Conservation (phyloP, 1,140 invertebrate genomes). For the Mylabris phalerata region DNA sequence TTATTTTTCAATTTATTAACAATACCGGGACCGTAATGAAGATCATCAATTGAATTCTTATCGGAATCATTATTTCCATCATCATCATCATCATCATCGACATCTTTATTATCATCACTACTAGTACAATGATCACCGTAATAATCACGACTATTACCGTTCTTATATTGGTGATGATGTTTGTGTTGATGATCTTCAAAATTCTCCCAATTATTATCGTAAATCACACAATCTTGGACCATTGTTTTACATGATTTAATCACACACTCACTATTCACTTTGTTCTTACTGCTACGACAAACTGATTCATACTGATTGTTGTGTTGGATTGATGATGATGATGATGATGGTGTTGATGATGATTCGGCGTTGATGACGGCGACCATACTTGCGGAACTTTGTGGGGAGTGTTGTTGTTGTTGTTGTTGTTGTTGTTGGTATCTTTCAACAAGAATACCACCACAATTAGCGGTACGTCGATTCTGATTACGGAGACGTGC, state of each 20-base stretch:
- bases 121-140: not conserved
- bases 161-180: not conserved
- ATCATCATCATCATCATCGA: no score
- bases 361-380: not conserved
- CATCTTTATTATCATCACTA: conserved; percentile 17
- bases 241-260: conserved; percentile 10
- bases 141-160: not conserved
- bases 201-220: conserved; percentile 17
- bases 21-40: conserved; percentile 86
- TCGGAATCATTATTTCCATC: conserved; percentile 28
- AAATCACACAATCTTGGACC: conserved; percentile 34
- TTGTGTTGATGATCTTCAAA: not conserved
- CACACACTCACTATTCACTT: conserved; percentile 11
- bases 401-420: not conserved
- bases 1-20: conserved; percentile 78
- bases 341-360: not conserved
- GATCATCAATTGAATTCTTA: conserved; percentile 53
- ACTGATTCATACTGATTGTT: not conserved
- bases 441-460: conserved; percentile 17
- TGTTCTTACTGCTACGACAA: not conserved
- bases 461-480: conserved; percentile 12
- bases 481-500: conserved; percentile 31
- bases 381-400: conserved; percentile 6
- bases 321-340: conserved; percentile 1
- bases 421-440: conserved; percentile 7